phyloP scores from a whole-genome alignment of 1,140 invertebrate species.

The Trichonephila clavata region DNA sequence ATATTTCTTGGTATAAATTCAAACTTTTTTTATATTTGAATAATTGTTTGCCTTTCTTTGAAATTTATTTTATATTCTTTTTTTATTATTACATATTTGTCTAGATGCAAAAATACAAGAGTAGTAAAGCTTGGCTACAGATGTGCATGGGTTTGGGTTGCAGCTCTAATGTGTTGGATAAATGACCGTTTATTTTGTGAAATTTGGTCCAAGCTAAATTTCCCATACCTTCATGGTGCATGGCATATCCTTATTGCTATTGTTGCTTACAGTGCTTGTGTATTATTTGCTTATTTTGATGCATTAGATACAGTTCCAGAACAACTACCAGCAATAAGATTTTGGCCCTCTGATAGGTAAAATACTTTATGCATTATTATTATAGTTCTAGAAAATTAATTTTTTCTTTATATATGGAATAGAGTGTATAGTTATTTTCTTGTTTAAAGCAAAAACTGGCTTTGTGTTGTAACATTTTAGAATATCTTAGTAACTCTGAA shows the following conservation, averaged over 20 bases:
- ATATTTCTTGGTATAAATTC: no score
- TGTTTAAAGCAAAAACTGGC: no score
- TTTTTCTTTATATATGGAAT: no score
- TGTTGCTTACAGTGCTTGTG: slow-evolving; percentile 87
- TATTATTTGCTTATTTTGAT: slow-evolving; percentile 89
- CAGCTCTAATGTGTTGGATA: slow-evolving; percentile 89
- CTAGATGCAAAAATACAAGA: slow-evolving; percentile 85
- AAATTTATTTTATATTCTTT: slow-evolving; percentile 61
- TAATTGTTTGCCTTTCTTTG: neutral
- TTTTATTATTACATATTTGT: slow-evolving; percentile 58
- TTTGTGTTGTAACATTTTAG: no score
- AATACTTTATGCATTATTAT: neutral
- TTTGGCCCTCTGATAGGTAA: slow-evolving; percentile 86
- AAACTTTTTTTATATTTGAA: no score
- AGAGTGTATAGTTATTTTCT: no score
- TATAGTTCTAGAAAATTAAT: neutral
- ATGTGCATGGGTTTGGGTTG: slow-evolving; percentile 85
- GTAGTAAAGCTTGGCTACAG: slow-evolving; percentile 86
- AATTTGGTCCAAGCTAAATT: slow-evolving; percentile 87
- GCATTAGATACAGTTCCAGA: slow-evolving; percentile 87
- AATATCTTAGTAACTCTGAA: no score
- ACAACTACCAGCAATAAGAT: slow-evolving; percentile 86
- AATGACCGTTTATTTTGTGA: slow-evolving; percentile 90
- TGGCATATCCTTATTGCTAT: slow-evolving; percentile 92
- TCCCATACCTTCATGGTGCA: slow-evolving; percentile 89